Evolutionary conservation across 2,888 invertebrate genomes (phyloP).

Genomic region (Lepidonotus clava): DNA sequence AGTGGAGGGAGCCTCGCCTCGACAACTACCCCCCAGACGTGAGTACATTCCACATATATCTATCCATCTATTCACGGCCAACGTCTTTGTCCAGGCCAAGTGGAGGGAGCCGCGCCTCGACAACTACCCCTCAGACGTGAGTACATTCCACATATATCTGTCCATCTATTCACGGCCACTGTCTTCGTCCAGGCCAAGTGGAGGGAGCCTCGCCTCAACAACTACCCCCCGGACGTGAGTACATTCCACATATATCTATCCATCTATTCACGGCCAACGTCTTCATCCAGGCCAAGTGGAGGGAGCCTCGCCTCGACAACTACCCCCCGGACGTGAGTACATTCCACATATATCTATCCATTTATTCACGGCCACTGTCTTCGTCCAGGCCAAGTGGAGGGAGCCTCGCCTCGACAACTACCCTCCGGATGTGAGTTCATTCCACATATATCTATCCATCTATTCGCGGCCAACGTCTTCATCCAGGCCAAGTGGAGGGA

Average conservation of each 20-base stretch:
- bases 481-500: conserved; percentile 4
- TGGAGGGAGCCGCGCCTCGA: conserved; percentile 18
- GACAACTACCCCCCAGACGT: background rate
- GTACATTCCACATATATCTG: no score
- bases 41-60: background rate
- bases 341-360: background rate
- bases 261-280: background rate
- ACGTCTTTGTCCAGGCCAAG: background rate
- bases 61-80: background rate
- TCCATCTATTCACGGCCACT: background rate
- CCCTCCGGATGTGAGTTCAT: background rate
- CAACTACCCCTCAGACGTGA: background rate
- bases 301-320: background rate
- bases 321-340: background rate
- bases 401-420: background rate
- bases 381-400: background rate
- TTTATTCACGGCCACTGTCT: background rate
- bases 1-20: background rate
- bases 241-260: background rate
- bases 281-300: background rate
- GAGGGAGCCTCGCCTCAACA: background rate
- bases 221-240: background rate
- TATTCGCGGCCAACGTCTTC: background rate
- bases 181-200: background rate
- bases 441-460: no score